Percentiles rank a stretch among this genome's conserved stretches.
Conservation (phyloP, 35 echinoderm and acorn worm species). For the Stichopus chloronotus region DNA sequence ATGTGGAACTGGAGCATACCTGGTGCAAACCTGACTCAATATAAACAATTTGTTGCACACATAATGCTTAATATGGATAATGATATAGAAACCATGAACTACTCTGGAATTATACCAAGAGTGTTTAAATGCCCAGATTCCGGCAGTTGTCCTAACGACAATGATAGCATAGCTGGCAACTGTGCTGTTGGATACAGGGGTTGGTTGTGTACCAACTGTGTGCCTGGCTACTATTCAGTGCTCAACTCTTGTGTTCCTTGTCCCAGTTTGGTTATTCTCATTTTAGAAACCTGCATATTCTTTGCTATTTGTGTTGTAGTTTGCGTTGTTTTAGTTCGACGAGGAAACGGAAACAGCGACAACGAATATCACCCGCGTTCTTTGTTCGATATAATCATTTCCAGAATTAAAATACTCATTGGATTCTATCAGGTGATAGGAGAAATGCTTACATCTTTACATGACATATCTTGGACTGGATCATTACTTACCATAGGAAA, state of each 20-base stretch:
- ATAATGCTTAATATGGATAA: background rate
- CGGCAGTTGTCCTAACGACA: background rate
- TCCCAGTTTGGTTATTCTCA: background rate
- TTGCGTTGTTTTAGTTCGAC: background rate
- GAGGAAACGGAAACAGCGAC: background rate
- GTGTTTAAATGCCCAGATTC: background rate
- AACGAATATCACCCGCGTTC: background rate
- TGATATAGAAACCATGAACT: background rate
- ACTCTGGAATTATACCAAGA: background rate
- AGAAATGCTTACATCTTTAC: slow-evolving; percentile 30
- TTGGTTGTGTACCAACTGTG: background rate
- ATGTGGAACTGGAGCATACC: background rate
- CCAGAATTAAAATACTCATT: background rate
- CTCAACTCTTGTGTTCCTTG: background rate
- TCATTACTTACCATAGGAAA: background rate
- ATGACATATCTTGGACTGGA: slow-evolving; percentile 2
- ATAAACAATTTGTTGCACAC: background rate
- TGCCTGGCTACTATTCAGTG: background rate
- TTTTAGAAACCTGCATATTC: background rate
- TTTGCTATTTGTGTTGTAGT: background rate
- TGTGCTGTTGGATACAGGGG: too few relatives aligned
- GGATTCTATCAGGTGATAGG: slow-evolving; percentile 39
- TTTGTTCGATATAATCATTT: background rate
- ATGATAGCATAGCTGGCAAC: too few relatives aligned
- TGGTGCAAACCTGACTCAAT: background rate